Evolutionary conservation across 2,888 invertebrate genomes (phyloP).

Genomic region (Meganola albula): DNA sequence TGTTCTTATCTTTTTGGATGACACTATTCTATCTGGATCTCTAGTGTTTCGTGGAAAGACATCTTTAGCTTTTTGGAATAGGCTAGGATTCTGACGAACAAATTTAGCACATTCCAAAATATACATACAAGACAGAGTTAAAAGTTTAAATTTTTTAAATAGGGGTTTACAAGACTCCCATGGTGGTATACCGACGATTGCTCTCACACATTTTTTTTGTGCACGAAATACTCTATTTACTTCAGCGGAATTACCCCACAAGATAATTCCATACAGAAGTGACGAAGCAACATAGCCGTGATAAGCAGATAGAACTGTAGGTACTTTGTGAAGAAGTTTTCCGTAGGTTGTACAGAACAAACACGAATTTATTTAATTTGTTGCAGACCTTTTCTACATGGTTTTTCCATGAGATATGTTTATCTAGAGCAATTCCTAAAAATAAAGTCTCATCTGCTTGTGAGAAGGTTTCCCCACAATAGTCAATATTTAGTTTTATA

Average conservation of each 20-base stretch:
- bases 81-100: too few relatives aligned
- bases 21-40: too few relatives aligned
- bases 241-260: neutral
- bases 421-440: neutral
- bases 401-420: neutral
- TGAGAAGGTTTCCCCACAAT: neutral
- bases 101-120: too few relatives aligned
- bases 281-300: neutral
- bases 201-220: neutral
- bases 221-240: neutral
- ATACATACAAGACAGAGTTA: too few relatives aligned
- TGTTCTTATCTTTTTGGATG: too few relatives aligned
- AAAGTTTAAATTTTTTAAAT: neutral
- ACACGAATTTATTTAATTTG: neutral
- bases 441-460: neutral
- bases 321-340: neutral
- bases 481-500: neutral
- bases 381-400: neutral
- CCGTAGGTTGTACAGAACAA: neutral
- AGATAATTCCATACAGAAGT: neutral
- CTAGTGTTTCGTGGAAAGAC: too few relatives aligned
- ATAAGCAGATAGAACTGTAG: neutral
- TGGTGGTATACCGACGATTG: neutral
- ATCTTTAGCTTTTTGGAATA: too few relatives aligned
- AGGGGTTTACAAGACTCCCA: conserved; percentile 1